Evolutionary conservation across 92 coral and sea anemone genomes (phyloP).

Genomic region (Isaurus tuberculatus): DNA sequence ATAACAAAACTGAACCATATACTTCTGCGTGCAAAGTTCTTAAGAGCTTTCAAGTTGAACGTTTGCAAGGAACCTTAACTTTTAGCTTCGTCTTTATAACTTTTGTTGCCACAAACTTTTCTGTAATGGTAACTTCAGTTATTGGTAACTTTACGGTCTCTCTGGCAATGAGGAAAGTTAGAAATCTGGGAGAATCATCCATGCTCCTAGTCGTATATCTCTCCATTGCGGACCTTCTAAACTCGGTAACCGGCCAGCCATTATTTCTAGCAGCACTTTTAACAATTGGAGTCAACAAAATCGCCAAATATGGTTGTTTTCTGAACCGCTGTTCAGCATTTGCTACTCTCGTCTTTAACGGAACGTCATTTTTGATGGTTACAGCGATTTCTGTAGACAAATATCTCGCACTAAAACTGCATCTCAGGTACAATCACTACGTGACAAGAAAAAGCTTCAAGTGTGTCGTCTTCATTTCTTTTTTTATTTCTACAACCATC

Average conservation of each 20-base stretch:
- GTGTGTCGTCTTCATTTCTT: not conserved
- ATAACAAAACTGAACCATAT: not conserved
- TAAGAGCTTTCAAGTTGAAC: not conserved
- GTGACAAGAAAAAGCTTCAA: not conserved
- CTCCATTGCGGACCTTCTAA: not conserved
- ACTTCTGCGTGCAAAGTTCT: not conserved
- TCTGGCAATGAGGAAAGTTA: not conserved
- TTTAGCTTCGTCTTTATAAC: no score
- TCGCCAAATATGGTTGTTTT: not conserved
- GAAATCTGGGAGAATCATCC: not conserved
- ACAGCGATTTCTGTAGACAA: slow-evolving; percentile 20
- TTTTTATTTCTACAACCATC: not conserved
- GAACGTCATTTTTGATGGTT: slow-evolving; percentile 6
- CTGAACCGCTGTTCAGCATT: not conserved
- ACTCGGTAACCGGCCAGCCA: not conserved
- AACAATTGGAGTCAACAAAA: not conserved
- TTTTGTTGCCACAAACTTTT: not conserved
- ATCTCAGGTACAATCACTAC: not conserved
- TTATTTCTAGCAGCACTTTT: not conserved
- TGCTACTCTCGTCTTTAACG: not conserved
- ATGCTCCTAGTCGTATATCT: not conserved
- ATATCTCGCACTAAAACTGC: slow-evolving; percentile 13
- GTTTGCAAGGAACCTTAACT: not conserved
- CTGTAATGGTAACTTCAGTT: not conserved
- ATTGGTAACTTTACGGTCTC: not conserved